Evolutionary conservation across 2,888 invertebrate genomes (phyloP).

Genomic region (Megaustenia siamemsis): DNA sequence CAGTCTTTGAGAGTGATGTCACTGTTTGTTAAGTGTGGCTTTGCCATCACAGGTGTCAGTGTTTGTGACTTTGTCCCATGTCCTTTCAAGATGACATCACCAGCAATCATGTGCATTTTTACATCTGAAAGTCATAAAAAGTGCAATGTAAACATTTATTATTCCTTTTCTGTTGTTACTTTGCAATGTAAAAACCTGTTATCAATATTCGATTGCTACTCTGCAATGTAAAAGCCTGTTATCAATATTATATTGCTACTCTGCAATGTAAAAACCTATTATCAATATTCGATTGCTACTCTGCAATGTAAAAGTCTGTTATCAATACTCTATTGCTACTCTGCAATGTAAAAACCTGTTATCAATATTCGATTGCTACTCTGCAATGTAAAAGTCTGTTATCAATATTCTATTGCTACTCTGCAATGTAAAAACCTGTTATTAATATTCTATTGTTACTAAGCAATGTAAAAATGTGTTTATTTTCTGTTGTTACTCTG

Average conservation of each 20-base stretch:
- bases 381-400: not conserved
- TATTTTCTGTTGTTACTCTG: not conserved
- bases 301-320: not conserved
- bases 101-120: slow-evolving; percentile 87
- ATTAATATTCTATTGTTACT: not conserved
- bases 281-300: not conserved
- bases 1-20: slow-evolving; percentile 89
- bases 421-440: too few relatives aligned
- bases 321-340: not conserved
- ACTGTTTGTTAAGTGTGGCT: slow-evolving; percentile 87
- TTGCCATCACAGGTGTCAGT: slow-evolving; percentile 90
- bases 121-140: slow-evolving; percentile 31
- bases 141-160: not conserved
- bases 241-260: not conserved
- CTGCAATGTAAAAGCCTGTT: not conserved
- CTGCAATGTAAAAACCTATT: too few relatives aligned
- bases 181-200: too few relatives aligned
- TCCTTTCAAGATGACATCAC: slow-evolving; percentile 86
- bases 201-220: not conserved
- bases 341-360: too few relatives aligned
- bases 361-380: not conserved
- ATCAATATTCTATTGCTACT: not conserved
- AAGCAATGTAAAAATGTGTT: not conserved
- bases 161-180: too few relatives aligned
- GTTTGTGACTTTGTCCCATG: slow-evolving; percentile 81